These are phyloP conservation scores for Megamerina dolium DNA, from an alignment of 2,888 invertebrate genomes.

Conservation along the genomic window DNA sequence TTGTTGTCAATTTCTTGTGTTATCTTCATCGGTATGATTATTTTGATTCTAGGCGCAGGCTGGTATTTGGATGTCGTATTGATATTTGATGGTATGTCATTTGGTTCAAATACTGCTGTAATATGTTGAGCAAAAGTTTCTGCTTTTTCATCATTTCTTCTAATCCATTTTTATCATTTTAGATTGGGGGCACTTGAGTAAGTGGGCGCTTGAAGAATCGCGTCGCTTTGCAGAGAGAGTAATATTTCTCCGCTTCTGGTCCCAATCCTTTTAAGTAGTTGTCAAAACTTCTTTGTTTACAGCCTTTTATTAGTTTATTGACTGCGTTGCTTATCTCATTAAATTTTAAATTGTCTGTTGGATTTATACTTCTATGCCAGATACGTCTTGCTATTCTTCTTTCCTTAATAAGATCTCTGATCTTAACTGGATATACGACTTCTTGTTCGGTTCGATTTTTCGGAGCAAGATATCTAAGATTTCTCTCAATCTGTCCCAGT, in stretches of 20 bases:
- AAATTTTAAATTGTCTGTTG: neutral
- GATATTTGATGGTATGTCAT: neutral
- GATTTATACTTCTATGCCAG: neutral
- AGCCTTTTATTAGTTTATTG: neutral
- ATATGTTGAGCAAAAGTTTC: neutral
- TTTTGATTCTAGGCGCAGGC: neutral
- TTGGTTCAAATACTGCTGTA: neutral
- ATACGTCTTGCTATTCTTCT: neutral
- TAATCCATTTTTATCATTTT: neutral
- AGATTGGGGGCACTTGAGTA: neutral
- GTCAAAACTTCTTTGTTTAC: neutral
- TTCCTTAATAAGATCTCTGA: neutral
- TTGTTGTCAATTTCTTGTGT: neutral
- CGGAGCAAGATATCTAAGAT: neutral
- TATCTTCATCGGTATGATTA: neutral
- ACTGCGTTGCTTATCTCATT: neutral
- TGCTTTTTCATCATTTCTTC: neutral
- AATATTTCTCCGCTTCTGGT: neutral
- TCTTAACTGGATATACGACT: slow-evolving; percentile 1
- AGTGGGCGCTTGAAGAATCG: neutral
- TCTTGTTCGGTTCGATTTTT: neutral
- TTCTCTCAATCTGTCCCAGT: slow-evolving; percentile 1
- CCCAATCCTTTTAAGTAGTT: neutral
- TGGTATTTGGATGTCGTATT: neutral
- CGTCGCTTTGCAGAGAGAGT: neutral